Evolutionary conservation across 2,888 invertebrate genomes (phyloP).

Genomic region (Trissonchulus latispiculum): DNA sequence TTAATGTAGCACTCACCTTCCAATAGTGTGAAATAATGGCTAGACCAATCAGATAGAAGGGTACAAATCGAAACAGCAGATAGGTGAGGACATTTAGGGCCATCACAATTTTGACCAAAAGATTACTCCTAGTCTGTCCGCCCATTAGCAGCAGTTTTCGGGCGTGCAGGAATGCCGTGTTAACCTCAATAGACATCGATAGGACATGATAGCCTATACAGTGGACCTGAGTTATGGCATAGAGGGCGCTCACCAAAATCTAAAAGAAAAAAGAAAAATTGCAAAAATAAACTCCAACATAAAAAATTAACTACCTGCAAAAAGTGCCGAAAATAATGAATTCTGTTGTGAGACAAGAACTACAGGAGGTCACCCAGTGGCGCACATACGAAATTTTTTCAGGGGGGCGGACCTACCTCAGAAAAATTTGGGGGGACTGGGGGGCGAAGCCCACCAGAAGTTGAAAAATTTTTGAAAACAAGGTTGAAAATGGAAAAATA

Average conservation of each 20-base stretch:
- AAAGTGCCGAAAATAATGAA: too few relatives aligned
- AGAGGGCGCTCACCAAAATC: slow-evolving; percentile 11
- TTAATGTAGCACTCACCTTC: background rate
- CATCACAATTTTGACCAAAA: background rate
- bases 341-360: too few relatives aligned
- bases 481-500: too few relatives aligned
- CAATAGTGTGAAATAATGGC: background rate
- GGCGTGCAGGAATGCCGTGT: background rate
- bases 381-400: too few relatives aligned
- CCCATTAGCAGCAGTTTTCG: background rate
- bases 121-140: background rate
- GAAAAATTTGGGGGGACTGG: too few relatives aligned
- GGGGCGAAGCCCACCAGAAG: too few relatives aligned
- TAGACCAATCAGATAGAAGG: background rate
- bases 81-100: background rate
- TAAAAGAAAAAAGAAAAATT: slow-evolving; percentile 2
- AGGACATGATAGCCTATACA: slow-evolving; percentile 22
- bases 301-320: too few relatives aligned
- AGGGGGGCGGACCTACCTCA: too few relatives aligned
- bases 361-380: too few relatives aligned
- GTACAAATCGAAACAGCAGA: background rate
- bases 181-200: slow-evolving; percentile 19
- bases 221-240: slow-evolving; percentile 7
- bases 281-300: slow-evolving; percentile 7
- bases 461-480: too few relatives aligned